These are phyloP conservation scores for Isurus oxyrinchus DNA, from an alignment of 2,113 vertebrate species.

Conservation along the genomic window DNA sequence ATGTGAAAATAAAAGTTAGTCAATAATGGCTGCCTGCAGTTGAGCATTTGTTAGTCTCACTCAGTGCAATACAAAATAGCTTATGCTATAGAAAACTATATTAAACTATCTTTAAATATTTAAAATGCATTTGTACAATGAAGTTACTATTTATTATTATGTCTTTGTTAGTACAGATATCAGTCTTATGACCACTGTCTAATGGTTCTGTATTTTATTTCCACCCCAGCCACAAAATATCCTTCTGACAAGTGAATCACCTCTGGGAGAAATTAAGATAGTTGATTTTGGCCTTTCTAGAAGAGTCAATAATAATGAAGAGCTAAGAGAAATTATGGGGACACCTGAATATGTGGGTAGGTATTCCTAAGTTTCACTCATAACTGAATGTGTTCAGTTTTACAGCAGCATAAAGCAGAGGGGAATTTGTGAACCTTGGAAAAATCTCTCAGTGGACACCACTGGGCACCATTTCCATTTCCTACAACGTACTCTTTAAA, in stretches of 20 bases:
- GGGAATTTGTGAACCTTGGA: not conserved
- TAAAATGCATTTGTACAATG: not conserved
- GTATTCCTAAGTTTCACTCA: slow-evolving; percentile 33
- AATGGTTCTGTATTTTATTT: not conserved
- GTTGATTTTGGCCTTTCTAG: slow-evolving; percentile 65
- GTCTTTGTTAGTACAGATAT: not conserved
- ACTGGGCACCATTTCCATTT: not conserved
- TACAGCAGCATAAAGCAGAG: not conserved
- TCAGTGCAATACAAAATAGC: no score
- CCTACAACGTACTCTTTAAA: not conserved
- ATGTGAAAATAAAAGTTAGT: no score
- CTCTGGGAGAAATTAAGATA: slow-evolving; percentile 62
- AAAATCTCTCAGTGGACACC: not conserved
- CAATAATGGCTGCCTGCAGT: no score
- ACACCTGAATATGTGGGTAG: slow-evolving; percentile 65
- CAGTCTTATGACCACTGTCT: not conserved
- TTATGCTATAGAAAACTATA: not conserved
- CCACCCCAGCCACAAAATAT: slow-evolving; percentile 61
- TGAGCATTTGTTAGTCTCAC: no score
- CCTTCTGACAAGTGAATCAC: slow-evolving; percentile 57
- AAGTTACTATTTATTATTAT: not conserved
- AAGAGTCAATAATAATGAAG: slow-evolving; percentile 56
- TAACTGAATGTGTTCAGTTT: not conserved
- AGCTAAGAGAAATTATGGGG: slow-evolving; percentile 65
- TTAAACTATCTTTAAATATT: not conserved